A percentile compares a stretch with the other conserved stretches of the same genome.
phyloP scores from a whole-genome alignment of 2,797 vertebrate species.

The Siniperca scherzeri region DNA sequence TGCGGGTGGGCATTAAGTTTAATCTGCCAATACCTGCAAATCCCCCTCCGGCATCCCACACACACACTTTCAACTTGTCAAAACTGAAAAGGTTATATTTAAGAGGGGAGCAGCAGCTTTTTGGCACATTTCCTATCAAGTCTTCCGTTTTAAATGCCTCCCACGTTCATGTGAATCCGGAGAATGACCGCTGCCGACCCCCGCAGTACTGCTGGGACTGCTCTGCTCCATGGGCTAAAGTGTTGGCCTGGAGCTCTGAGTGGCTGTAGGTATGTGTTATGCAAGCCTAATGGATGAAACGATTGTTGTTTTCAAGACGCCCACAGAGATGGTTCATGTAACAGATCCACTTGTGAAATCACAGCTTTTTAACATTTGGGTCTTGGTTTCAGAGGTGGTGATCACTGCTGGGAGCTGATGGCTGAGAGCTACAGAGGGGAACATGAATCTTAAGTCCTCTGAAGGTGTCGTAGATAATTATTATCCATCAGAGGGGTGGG shows the following conservation, averaged over 20 bases:
- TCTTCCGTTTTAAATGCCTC: conserved; percentile 50
- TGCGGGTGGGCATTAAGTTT: conserved; percentile 57
- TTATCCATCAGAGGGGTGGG: neutral
- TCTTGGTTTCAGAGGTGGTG: conserved; percentile 53
- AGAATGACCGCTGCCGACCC: conserved; percentile 52
- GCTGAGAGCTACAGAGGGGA: conserved; percentile 12
- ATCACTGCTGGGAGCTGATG: conserved; percentile 49
- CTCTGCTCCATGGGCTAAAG: conserved; percentile 42
- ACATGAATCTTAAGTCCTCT: conserved; percentile 9
- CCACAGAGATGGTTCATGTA: conserved; percentile 69
- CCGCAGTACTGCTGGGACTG: conserved; percentile 10
- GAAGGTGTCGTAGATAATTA: conserved; percentile 28
- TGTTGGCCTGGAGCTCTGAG: conserved; percentile 39
- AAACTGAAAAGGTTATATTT: conserved; percentile 60
- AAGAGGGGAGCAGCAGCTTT: conserved; percentile 38
- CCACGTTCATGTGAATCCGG: conserved; percentile 45
- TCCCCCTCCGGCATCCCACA: conserved; percentile 42
- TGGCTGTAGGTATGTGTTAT: conserved; percentile 78
- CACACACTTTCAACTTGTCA: conserved; percentile 64
- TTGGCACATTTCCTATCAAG: conserved; percentile 55
- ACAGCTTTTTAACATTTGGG: conserved; percentile 74
- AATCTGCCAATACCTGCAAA: conserved; percentile 73
- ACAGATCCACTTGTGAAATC: conserved; percentile 74
- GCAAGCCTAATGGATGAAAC: conserved; percentile 73
- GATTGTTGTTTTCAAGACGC: conserved; percentile 75